These are phyloP conservation scores for Intellagama lesueurii DNA, from an alignment of 2,797 vertebrate species.

Conservation along the genomic window DNA sequence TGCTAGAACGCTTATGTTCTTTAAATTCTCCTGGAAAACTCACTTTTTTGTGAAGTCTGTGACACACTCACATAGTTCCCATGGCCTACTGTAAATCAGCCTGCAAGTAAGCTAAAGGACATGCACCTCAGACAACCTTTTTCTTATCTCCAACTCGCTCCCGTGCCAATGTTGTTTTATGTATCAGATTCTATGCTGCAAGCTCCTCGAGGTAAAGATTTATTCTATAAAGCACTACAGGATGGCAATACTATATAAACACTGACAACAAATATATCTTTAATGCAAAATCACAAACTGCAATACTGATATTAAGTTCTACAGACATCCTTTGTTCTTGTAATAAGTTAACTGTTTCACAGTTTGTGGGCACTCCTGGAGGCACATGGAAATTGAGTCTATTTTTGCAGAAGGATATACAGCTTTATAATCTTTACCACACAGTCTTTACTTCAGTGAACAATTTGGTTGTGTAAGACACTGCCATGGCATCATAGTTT, in stretches of 20 bases:
- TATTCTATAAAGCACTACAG: neutral
- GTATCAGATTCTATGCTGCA: neutral
- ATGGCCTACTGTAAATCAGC: too few species aligned
- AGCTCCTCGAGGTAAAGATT: neutral
- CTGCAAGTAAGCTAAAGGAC: too few species aligned
- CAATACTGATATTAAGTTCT: neutral
- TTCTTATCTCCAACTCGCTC: too few species aligned
- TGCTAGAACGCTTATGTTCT: too few species aligned
- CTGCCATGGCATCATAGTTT: neutral
- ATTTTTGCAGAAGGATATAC: neutral
- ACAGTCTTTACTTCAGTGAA: neutral
- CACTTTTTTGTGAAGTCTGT: too few species aligned
- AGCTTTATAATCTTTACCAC: neutral
- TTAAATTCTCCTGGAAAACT: too few species aligned
- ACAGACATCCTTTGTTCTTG: neutral
- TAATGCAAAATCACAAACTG: constrained; percentile 20
- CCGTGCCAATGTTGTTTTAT: neutral
- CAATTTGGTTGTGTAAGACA: neutral
- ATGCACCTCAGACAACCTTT: too few species aligned
- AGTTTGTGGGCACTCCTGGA: neutral
- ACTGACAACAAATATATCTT: neutral
- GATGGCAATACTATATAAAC: neutral
- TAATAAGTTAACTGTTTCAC: neutral
- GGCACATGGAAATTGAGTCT: neutral
- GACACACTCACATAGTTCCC: too few species aligned